Evolutionary conservation across 1,140 invertebrate genomes (phyloP).

Genomic region (Brachionus rubens): DNA sequence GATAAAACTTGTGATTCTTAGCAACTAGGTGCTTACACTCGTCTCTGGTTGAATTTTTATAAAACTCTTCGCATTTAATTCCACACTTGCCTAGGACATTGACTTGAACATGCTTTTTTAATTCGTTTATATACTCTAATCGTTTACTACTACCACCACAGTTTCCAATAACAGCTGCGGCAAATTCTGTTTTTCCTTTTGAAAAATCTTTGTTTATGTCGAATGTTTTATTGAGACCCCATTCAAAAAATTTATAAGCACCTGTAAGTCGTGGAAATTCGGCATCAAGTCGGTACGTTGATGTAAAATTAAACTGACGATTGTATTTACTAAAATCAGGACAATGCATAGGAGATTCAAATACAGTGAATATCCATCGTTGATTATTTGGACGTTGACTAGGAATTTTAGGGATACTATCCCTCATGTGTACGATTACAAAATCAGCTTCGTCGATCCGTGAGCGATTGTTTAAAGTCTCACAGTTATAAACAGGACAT

Average conservation of each 20-base stretch:
- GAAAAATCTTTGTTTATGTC: neutral
- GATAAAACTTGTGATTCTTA: slow-evolving; percentile 44
- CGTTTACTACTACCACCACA: slow-evolving; percentile 47
- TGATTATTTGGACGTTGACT: neutral
- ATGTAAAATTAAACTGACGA: slow-evolving; percentile 21
- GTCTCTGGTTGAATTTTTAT: neutral
- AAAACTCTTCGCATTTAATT: neutral
- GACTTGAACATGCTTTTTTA: slow-evolving; percentile 23
- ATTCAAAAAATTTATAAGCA: neutral
- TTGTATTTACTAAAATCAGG: neutral
- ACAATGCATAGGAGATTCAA: slow-evolving; percentile 28
- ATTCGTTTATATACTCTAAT: slow-evolving; percentile 24
- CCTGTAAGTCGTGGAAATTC: neutral
- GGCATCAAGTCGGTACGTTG: slow-evolving; percentile 5
- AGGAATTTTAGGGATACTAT: neutral
- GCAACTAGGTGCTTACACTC: neutral
- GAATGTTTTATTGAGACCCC: neutral
- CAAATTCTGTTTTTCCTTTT: neutral
- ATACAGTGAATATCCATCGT: slow-evolving; percentile 29
- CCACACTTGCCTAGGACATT: slow-evolving; percentile 45
- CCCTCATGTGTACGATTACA: slow-evolving; percentile 14
- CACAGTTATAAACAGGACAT: slow-evolving; percentile 34
- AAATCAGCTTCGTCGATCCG: neutral
- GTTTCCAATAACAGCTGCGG: slow-evolving; percentile 33
- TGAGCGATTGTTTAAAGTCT: too few species aligned